Conservation (phyloP, 2,888 invertebrate genomes). For the Antheraea yamamai region DNA sequence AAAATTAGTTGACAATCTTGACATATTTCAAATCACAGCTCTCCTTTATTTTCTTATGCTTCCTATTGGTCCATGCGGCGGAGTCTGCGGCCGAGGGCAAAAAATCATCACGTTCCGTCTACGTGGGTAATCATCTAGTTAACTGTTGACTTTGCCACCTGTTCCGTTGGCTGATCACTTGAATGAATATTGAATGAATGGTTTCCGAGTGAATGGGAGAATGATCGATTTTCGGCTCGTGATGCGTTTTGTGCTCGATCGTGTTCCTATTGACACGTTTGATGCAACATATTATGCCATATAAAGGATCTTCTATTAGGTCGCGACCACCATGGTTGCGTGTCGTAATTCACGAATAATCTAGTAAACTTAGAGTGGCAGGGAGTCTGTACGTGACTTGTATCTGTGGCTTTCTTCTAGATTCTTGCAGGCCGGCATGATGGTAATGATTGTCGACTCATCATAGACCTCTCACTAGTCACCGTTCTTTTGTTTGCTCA, state of each 20-base stretch:
- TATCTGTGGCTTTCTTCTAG: no score
- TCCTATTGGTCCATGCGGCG: conserved; percentile 38
- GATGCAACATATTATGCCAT: not conserved
- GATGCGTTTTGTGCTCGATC: not conserved
- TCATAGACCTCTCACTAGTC: no score
- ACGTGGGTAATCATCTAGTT: conserved; percentile 73
- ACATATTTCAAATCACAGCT: conserved; percentile 29
- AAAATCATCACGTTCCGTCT: conserved; percentile 54
- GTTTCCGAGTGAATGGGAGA: conserved; percentile 7
- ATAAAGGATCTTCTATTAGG: no score
- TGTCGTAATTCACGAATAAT: no score
- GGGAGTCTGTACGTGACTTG: no score
- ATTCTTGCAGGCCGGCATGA: no score
- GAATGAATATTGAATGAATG: conserved; percentile 22
- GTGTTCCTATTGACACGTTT: not conserved
- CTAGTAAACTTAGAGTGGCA: no score
- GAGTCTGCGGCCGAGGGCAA: conserved; percentile 39
- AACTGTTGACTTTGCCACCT: conserved; percentile 66
- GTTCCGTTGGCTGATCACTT: conserved; percentile 36
- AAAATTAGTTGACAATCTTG: conserved; percentile 16
- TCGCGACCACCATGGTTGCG: no score
- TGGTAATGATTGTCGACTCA: no score
- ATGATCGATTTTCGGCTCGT: conserved; percentile 1
- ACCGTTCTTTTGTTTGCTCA: no score
- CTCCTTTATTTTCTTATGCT: conserved; percentile 34